A percentile compares a stretch with the other conserved stretches of the same genome.
Conservation (phyloP, 2,797 vertebrate species). For the Liparis tanakae region DNA sequence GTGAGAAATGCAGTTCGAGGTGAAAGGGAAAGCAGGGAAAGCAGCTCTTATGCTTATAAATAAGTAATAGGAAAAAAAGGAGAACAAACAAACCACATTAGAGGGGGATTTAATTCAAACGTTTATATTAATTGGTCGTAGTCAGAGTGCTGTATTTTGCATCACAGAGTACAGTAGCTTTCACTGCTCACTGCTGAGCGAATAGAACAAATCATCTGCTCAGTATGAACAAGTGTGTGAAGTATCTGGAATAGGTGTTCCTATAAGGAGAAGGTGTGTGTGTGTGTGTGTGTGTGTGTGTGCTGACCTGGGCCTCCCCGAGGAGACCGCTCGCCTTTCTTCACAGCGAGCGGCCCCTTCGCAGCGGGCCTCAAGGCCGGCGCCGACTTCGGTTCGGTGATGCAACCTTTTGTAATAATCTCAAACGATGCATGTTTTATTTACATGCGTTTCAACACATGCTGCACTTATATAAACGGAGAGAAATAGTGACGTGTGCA, state of each 20-base stretch:
- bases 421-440: constrained; percentile 51
- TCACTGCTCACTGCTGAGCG: constrained; percentile 30
- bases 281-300: constrained; percentile 11
- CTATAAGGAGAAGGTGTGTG: constrained; percentile 1
- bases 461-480: constrained; percentile 26
- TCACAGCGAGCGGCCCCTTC: constrained; percentile 43
- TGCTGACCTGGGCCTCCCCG: constrained; percentile 25
- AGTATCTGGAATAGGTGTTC: constrained; percentile 30
- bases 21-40: constrained; percentile 20
- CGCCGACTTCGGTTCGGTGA: constrained; percentile 58
- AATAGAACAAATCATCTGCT: constrained; percentile 42
- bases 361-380: constrained; percentile 21
- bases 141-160: constrained; percentile 37
- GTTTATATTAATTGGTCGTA: constrained; percentile 26
- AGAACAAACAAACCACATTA: constrained; percentile 20
- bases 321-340: constrained; percentile 46
- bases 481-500: not conserved
- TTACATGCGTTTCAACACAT: constrained; percentile 36
- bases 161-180: constrained; percentile 25
- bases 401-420: constrained; percentile 71
- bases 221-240: constrained; percentile 40
- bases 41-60: constrained; percentile 39
- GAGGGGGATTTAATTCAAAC: constrained; percentile 38
- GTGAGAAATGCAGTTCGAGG: constrained; percentile 26
- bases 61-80: constrained; percentile 21